Conservation (phyloP, 2,888 invertebrate species). For the Tricholauxania praeusta region DNA sequence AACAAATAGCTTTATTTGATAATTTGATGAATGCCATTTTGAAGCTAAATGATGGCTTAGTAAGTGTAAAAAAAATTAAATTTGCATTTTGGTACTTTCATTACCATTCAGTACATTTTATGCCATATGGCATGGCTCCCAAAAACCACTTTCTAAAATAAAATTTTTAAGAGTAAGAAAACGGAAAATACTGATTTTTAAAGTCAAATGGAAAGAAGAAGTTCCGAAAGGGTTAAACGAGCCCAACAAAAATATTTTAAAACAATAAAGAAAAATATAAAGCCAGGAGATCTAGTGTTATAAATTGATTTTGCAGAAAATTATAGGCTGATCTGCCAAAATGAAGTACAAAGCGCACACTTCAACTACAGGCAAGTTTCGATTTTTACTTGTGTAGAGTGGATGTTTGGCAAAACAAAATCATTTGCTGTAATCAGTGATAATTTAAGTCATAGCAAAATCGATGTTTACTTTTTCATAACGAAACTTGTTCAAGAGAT, state of each 20-base stretch:
- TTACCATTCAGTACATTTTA: too few relatives aligned
- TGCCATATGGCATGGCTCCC: too few relatives aligned
- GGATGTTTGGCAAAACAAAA: not conserved
- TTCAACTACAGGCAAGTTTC: constrained; percentile 22
- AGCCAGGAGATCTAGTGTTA: constrained; percentile 13
- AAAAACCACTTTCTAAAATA: too few relatives aligned
- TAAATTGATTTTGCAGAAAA: constrained; percentile 35
- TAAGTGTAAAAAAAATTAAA: too few relatives aligned
- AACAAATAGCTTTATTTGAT: too few relatives aligned
- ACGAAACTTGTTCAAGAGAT: constrained; percentile 20
- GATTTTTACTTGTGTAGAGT: not conserved
- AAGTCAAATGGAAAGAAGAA: too few relatives aligned
- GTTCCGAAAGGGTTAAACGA: too few relatives aligned
- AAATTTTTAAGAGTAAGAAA: too few relatives aligned
- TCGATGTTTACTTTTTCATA: constrained; percentile 28
- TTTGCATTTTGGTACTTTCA: too few relatives aligned
- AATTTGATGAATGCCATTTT: too few relatives aligned
- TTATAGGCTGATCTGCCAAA: constrained; percentile 6
- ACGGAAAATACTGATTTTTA: too few relatives aligned
- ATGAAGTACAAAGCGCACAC: not conserved
- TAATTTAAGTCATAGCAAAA: constrained; percentile 15
- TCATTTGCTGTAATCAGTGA: constrained; percentile 1
- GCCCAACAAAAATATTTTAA: constrained; percentile 34
- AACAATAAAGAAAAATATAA: constrained; percentile 29
- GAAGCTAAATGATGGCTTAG: too few relatives aligned